These are phyloP conservation scores for Tenthredo livida DNA, from an alignment of 2,888 invertebrate species.

Conservation along the genomic window DNA sequence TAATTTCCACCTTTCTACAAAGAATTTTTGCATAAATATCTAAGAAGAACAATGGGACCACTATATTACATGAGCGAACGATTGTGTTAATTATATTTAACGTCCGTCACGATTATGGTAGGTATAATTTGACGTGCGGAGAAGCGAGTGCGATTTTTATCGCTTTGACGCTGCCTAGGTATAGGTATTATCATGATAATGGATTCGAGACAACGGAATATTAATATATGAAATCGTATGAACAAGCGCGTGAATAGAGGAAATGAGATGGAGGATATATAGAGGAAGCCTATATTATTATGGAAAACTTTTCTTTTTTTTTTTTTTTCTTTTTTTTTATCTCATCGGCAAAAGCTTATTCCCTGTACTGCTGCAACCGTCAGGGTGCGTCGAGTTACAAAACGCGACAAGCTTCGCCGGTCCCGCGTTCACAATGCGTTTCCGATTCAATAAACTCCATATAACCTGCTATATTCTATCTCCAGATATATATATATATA, in stretches of 20 bases:
- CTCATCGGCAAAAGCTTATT: conserved; percentile 18
- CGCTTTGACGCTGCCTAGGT: neutral
- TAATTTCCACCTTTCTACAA: neutral
- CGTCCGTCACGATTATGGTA: conserved; percentile 17
- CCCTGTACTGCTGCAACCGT: neutral
- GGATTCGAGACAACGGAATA: conserved; percentile 14
- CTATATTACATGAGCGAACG: neutral
- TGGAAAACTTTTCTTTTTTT: neutral
- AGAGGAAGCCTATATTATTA: neutral
- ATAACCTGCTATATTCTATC: conserved; percentile 26
- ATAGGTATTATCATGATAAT: conserved; percentile 22
- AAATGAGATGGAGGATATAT: neutral
- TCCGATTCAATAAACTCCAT: conserved; percentile 53
- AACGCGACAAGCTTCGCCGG: conserved; percentile 43
- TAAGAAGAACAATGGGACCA: conserved; percentile 7
- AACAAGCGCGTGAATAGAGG: neutral
- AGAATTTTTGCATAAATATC: neutral
- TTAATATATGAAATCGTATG: neutral
- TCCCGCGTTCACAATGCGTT: conserved; percentile 35
- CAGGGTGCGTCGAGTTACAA: conserved; percentile 37
- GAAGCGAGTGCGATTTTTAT: neutral
- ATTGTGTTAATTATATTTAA: conserved; percentile 23
- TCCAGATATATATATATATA: neutral
- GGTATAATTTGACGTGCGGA: neutral
- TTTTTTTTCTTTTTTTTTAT: too few relatives aligned